Conservation (phyloP, 2,888 invertebrate genomes). For the Harpalus rufipes region DNA sequence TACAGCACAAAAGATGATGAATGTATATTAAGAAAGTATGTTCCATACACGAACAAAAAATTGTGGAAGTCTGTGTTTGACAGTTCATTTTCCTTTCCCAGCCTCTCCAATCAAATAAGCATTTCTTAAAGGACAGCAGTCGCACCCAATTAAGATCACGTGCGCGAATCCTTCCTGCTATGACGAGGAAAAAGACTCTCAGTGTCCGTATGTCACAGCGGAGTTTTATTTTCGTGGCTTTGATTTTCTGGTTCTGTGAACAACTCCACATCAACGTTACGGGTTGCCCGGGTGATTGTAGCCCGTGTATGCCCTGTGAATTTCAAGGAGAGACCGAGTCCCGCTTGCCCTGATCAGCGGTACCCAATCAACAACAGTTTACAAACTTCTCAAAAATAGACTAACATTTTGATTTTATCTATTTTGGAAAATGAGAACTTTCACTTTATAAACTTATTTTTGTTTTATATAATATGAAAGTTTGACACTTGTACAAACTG, state of each 20-base stretch:
- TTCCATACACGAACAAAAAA: not conserved
- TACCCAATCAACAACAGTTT: slow-evolving; percentile 51
- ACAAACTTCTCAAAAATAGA: slow-evolving; percentile 27
- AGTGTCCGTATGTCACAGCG: slow-evolving; percentile 49
- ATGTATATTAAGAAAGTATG: not conserved
- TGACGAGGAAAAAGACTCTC: slow-evolving; percentile 19
- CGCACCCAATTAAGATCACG: slow-evolving; percentile 64
- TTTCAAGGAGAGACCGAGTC: slow-evolving; percentile 44
- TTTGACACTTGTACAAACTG: too few relatives aligned
- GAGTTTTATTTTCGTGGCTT: slow-evolving; percentile 61
- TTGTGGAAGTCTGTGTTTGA: slow-evolving; percentile 14
- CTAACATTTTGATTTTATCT: slow-evolving; percentile 39
- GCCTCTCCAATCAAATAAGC: slow-evolving; percentile 53
- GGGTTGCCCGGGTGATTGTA: slow-evolving; percentile 63
- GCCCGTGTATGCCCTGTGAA: slow-evolving; percentile 62
- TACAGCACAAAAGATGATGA: not conserved
- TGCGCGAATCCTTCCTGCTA: slow-evolving; percentile 16
- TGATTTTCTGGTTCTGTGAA: slow-evolving; percentile 65
- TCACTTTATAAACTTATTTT: not conserved
- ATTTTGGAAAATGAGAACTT: slow-evolving; percentile 29
- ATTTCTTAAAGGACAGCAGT: slow-evolving; percentile 36
- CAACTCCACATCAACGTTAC: slow-evolving; percentile 62
- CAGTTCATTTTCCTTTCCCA: slow-evolving; percentile 14
- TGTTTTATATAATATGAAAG: not conserved
- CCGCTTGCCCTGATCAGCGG: slow-evolving; percentile 49